phyloP scores from a whole-genome alignment of 2,797 vertebrate species.

The Numenius phaeopus region DNA sequence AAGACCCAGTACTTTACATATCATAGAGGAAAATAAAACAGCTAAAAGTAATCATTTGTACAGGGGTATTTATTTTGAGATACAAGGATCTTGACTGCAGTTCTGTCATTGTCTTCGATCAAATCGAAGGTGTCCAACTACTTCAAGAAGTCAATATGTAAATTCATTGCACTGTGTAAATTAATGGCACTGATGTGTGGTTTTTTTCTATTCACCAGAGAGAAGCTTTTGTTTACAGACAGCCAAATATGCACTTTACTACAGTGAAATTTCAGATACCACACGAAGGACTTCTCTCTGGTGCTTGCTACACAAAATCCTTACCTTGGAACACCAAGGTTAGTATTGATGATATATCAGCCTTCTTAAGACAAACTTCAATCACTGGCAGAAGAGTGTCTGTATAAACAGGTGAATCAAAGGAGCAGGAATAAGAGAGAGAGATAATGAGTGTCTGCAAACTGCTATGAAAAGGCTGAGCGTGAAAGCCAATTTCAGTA shows the following conservation, averaged over 20 bases:
- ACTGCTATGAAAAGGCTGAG: background rate
- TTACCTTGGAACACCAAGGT: conserved; percentile 24
- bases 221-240: conserved; percentile 5
- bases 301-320: background rate
- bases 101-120: background rate
- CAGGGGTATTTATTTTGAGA: background rate
- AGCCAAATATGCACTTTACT: background rate
- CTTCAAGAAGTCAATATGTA: background rate
- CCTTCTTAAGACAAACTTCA: background rate
- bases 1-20: background rate
- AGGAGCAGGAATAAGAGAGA: background rate
- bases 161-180: background rate
- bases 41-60: background rate
- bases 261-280: background rate
- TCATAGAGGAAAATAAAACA: background rate
- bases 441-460: background rate
- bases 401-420: background rate
- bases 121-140: background rate
- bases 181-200: background rate
- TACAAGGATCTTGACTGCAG: background rate
- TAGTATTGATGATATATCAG: background rate
- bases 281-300: background rate
- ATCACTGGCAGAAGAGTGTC: background rate
- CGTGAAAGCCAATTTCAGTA: background rate
- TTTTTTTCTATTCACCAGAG: background rate